Conservation (phyloP, 2,888 invertebrate genomes). For the Sarcophaga carnaria region DNA sequence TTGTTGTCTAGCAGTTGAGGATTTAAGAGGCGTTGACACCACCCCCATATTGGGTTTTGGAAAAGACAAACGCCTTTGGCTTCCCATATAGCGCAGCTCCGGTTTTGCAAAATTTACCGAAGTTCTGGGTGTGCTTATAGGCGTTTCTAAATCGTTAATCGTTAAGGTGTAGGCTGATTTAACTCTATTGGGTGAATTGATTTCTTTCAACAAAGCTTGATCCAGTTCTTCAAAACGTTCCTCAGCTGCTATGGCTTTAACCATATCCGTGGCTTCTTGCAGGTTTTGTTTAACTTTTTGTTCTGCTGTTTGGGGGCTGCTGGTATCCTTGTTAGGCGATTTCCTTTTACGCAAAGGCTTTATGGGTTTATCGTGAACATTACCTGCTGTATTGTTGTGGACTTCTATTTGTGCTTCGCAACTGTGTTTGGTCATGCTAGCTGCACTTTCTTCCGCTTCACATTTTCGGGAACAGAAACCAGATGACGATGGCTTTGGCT, state of each 20-base stretch:
- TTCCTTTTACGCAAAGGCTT: slow-evolving; percentile 78
- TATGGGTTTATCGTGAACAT: slow-evolving; percentile 73
- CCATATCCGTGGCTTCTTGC: slow-evolving; percentile 14
- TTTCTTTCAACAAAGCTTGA: slow-evolving; percentile 73
- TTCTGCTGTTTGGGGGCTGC: slow-evolving; percentile 71
- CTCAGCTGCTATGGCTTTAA: neutral
- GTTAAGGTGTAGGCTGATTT: slow-evolving; percentile 78
- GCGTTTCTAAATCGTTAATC: slow-evolving; percentile 59
- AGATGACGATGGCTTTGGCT: slow-evolving; percentile 64
- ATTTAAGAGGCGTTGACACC: too few species aligned
- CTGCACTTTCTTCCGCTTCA: slow-evolving; percentile 76
- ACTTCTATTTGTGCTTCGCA: slow-evolving; percentile 76
- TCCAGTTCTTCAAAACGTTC: slow-evolving; percentile 73
- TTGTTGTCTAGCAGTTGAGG: too few species aligned
- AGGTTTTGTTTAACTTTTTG: slow-evolving; percentile 73
- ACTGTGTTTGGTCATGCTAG: slow-evolving; percentile 74
- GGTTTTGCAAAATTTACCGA: slow-evolving; percentile 27
- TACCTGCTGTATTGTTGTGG: slow-evolving; percentile 33
- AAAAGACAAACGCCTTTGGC: neutral
- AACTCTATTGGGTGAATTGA: slow-evolving; percentile 77
- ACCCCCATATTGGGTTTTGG: too few species aligned
- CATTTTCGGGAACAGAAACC: slow-evolving; percentile 70
- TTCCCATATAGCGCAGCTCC: neutral
- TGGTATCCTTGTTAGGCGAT: slow-evolving; percentile 76
- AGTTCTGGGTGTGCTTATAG: slow-evolving; percentile 50